These are phyloP conservation scores for Macaria liturata DNA, from an alignment of 2,888 invertebrate species.

Conservation along the genomic window DNA sequence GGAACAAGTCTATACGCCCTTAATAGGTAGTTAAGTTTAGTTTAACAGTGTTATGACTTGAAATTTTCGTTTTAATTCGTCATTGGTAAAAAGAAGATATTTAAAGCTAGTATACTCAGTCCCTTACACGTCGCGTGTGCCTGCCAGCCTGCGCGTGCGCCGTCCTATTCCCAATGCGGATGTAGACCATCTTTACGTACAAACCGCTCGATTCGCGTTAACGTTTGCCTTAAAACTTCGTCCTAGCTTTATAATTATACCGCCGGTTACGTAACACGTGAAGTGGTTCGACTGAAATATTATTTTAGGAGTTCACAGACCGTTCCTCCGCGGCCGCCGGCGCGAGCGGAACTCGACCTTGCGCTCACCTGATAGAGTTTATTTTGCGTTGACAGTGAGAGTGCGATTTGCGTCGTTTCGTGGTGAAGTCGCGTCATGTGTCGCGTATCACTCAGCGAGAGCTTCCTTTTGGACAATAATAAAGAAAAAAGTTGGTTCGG, in stretches of 20 bases:
- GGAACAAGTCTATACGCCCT: too few relatives aligned
- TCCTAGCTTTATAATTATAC: slow-evolving; percentile 76
- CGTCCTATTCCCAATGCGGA: slow-evolving; percentile 23
- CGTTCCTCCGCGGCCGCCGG: slow-evolving; percentile 45
- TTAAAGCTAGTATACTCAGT: too few relatives aligned
- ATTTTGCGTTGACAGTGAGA: slow-evolving; percentile 48
- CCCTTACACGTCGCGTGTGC: not conserved
- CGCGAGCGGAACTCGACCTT: slow-evolving; percentile 55
- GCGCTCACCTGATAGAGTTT: slow-evolving; percentile 54
- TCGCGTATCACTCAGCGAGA: slow-evolving; percentile 79
- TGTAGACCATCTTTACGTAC: slow-evolving; percentile 28
- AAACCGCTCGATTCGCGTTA: slow-evolving; percentile 49
- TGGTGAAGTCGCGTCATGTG: slow-evolving; percentile 64
- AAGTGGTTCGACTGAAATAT: slow-evolving; percentile 78
- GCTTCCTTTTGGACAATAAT: slow-evolving; percentile 80
- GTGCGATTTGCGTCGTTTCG: slow-evolving; percentile 55
- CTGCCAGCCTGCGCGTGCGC: not conserved
- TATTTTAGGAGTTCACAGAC: slow-evolving; percentile 81
- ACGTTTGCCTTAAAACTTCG: slow-evolving; percentile 61
- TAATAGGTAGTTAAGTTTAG: too few relatives aligned
- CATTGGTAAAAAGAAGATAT: too few relatives aligned
- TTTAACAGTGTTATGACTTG: too few relatives aligned
- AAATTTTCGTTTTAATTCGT: too few relatives aligned
- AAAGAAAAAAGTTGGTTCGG: slow-evolving; percentile 54
- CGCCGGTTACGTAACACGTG: slow-evolving; percentile 75